A percentile compares a stretch with the other conserved stretches of the same genome.
Evolutionary conservation across 2,888 invertebrate species (phyloP).

Genomic region (Dioctria rufipes): DNA sequence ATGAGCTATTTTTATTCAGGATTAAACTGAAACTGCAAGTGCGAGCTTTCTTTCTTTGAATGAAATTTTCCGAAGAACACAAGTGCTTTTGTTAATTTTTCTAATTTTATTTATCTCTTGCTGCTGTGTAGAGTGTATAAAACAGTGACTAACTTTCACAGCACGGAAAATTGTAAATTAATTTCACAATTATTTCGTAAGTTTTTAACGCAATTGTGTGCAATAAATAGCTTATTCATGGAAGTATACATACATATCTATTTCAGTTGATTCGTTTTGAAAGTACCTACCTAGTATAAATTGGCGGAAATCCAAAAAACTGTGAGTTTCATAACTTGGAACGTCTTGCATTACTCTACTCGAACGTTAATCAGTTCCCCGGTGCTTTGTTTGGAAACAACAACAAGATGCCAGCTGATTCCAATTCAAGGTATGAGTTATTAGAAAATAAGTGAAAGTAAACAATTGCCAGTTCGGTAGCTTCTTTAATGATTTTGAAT

Average conservation of each 20-base stretch:
- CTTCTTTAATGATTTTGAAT: too few species aligned
- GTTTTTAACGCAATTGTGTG: slow-evolving; percentile 30
- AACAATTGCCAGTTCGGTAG: neutral
- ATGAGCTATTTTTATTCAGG: too few species aligned
- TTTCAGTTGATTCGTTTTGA: slow-evolving; percentile 1
- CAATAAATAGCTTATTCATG: neutral
- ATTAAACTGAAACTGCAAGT: too few species aligned
- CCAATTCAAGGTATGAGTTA: slow-evolving; percentile 53
- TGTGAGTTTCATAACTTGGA: slow-evolving; percentile 18
- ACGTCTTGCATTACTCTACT: neutral
- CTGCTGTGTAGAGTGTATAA: too few species aligned
- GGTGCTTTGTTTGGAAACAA: slow-evolving; percentile 52
- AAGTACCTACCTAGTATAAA: neutral
- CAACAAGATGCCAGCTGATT: slow-evolving; percentile 56
- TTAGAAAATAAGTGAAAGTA: slow-evolving; percentile 19
- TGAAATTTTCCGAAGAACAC: too few species aligned
- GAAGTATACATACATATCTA: neutral
- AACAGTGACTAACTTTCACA: too few species aligned
- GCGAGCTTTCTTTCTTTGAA: too few species aligned
- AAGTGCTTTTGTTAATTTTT: too few species aligned
- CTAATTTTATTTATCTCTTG: too few species aligned
- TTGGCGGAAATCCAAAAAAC: slow-evolving; percentile 40
- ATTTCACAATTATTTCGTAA: too few species aligned
- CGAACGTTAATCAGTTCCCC: slow-evolving; percentile 44
- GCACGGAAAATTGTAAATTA: too few species aligned